Percentiles rank a stretch among this genome's conserved stretches.
Evolutionary conservation across 2,113 vertebrate genomes (phyloP).

Genomic region (Hypanus sabinus): DNA sequence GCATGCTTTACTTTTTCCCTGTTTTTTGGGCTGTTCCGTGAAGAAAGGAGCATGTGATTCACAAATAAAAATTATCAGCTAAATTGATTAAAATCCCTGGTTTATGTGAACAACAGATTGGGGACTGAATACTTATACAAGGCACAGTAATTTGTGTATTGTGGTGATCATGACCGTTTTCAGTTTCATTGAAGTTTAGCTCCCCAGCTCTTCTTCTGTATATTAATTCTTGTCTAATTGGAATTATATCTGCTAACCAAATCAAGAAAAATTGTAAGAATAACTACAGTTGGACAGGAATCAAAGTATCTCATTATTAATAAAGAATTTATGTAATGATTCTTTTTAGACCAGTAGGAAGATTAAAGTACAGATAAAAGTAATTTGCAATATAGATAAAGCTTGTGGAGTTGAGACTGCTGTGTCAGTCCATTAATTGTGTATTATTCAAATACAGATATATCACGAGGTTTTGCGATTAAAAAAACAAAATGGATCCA

Average conservation of each 20-base stretch:
- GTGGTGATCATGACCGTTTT: too few species aligned
- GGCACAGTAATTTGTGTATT: too few species aligned
- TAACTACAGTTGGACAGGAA: not conserved
- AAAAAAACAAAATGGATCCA: too few species aligned
- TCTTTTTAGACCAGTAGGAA: not conserved
- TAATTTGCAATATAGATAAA: not conserved
- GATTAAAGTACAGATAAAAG: not conserved
- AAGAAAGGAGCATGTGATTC: too few species aligned
- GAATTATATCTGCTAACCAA: not conserved
- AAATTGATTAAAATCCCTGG: too few species aligned
- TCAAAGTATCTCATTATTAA: constrained; percentile 7
- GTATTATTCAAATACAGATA: not conserved
- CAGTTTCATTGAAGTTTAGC: too few species aligned
- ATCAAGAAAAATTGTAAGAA: not conserved
- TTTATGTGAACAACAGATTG: too few species aligned
- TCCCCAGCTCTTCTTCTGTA: too few species aligned
- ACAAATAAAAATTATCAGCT: too few species aligned
- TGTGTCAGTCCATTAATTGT: not conserved
- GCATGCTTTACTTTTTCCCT: too few species aligned
- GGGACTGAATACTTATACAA: too few species aligned
- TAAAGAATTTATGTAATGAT: not conserved
- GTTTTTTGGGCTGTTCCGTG: too few species aligned
- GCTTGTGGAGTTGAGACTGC: not conserved
- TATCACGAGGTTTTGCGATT: not conserved
- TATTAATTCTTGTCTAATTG: not conserved